Base-by-base conservation (phyloP, 1,140 invertebrate genomes). In the Oryctes rhinoceros region DNA sequence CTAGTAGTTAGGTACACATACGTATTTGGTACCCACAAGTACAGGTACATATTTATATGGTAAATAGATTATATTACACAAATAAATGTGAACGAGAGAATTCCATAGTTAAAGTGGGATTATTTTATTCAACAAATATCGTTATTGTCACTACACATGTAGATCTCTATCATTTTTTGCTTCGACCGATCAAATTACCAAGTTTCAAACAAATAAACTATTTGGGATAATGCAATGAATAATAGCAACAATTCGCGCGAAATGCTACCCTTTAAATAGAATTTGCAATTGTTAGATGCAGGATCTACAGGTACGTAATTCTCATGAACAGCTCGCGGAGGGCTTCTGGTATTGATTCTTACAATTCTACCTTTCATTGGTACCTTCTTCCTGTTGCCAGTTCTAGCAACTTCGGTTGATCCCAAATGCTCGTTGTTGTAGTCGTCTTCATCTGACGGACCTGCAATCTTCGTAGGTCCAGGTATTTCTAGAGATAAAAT, bases 401-500 rank as follows among this genome's bases (percentile, higher is more conserved):
- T 2, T 30, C 24, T 0, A 30, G 2, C 24, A 30, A 30, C 24
- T 30, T 30, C 24, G 24, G 24, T 30, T 0, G 87, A 89, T 24
- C 87, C 87, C 67, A 86, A 30, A 30, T 30, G 82, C 81, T 87
- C 86, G 35, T 87, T 85, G 74, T 86, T 86, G 76, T 87, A 86
- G 80, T 87, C 87, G 35, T 87, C 85, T 49, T 88, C 87, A 81
- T 86, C 83, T 30, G 82, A 59, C 5, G 84, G 81, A n/a, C 74
- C 67, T 48, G 81, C 82, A 5, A 76, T 86, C 82, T 87, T 85
- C 80, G 89, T 90, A 79, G 90, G 89, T 75, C 89, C 90, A 49
- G 90, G 90, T 80, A 91, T 91, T 87, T 91, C 90, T 91, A 84
- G 44, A 85, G 82, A 79, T 15, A 48, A 15, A 48, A n/a, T 77